Base-by-base conservation (phyloP, 2,113 vertebrate genomes). In the Podiceps cristatus region DNA sequence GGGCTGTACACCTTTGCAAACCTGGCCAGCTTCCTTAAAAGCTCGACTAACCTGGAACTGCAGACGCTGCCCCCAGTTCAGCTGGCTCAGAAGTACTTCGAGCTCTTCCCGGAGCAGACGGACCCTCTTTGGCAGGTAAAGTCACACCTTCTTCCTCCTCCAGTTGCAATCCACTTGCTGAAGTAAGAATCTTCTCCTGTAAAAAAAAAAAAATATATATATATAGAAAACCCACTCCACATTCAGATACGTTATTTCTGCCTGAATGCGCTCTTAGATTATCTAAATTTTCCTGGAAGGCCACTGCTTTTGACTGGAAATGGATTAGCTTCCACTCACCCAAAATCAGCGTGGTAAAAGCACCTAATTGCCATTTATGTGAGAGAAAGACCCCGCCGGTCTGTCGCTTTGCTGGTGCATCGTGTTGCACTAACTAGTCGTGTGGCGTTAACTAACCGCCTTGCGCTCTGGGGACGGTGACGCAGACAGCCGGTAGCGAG, bases 101-200 rank as follows among this genome's bases (percentile, higher is more conserved):
- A 99, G 93, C 99, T 99, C 78, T 99, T 99, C 88, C 99, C 99
- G 0, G 99, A 99, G 95, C 99, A 99, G 97, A 99, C 97, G 40
- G 98, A 99, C 86, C 99, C 99, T 11, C 98, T 99, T 40, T 99
- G 99, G 99, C 99, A 99, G 99, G 99, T 99, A 98, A 97, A 2
- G 18, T 5, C 55, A 17, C 67, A 37, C 14, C 73, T 18, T 47
- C n/a, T 63, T 55, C 56, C 55, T 74, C 47, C 49, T 85, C 75
- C 64, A 13, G 4, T 31, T 23, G 24, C 66, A 45, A 25, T 5
- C 13, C 0, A 0, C 40, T 42, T 7, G 1, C 45, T 68, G 79
- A n/a, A 78, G 58, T 13, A 8, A 35, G 28, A 47, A 23, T 44
- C 31, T 86, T 45, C 44, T 53, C 49, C 25, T 27, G 31, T 24